phyloP scores from a whole-genome alignment of 2,113 vertebrate genomes.

The Caranx melampygus region DNA sequence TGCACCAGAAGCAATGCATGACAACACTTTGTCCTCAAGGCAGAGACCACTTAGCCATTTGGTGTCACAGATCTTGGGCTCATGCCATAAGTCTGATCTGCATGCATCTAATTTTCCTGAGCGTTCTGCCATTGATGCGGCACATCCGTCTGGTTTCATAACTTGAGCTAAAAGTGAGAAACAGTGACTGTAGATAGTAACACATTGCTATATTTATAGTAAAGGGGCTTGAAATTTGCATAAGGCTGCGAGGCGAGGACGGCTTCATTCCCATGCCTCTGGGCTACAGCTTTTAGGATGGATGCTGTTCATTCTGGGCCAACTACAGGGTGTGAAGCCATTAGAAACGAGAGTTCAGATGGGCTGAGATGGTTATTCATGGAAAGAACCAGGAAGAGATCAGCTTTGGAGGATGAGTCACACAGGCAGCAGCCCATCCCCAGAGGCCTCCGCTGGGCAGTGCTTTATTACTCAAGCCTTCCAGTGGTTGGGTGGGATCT shows the following conservation, averaged over 20 bases:
- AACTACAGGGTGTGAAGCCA: conserved; percentile 57
- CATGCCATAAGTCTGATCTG: background rate
- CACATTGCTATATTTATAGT: conserved; percentile 17
- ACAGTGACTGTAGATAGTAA: background rate
- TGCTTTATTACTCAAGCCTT: conserved; percentile 67
- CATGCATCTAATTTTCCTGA: background rate
- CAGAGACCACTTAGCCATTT: too few species aligned
- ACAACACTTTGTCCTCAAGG: too few species aligned
- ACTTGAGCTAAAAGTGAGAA: conserved; percentile 5
- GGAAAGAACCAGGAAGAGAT: conserved; percentile 68
- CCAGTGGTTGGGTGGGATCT: conserved; percentile 61
- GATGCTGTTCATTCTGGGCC: conserved; percentile 59
- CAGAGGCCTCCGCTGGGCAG: conserved; percentile 64
- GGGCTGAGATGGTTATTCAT: conserved; percentile 75
- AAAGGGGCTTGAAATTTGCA: conserved; percentile 25
- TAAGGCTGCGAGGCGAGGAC: conserved; percentile 14
- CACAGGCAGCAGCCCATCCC: conserved; percentile 60
- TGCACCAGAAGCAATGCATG: background rate
- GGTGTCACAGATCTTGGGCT: too few species aligned
- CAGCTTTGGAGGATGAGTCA: conserved; percentile 75
- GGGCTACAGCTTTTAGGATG: conserved; percentile 27
- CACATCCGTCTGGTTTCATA: conserved; percentile 1
- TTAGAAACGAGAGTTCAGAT: conserved; percentile 64
- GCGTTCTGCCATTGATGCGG: background rate
- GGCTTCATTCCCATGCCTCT: conserved; percentile 19